These are phyloP conservation scores for Myiopsitta monachus DNA, from an alignment of 2,113 vertebrate genomes.

Conservation along the genomic window DNA sequence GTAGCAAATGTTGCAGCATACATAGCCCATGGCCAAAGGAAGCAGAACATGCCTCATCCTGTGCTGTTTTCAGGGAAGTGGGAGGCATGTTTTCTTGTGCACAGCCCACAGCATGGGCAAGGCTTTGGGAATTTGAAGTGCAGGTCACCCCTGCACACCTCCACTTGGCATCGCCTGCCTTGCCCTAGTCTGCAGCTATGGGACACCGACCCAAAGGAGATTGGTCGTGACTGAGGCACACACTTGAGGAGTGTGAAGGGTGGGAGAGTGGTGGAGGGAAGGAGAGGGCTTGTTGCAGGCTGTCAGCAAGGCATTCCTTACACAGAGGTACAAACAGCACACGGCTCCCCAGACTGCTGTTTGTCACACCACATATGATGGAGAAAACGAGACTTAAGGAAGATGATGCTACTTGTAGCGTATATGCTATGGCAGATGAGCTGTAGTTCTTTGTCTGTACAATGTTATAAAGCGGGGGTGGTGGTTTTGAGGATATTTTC, in stretches of 20 bases:
- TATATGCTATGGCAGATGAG: not conserved
- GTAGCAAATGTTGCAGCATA: not conserved
- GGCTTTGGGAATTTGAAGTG: not conserved
- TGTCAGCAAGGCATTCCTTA: not conserved
- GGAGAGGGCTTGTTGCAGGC: not conserved
- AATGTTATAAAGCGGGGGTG: not conserved
- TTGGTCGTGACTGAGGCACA: rapidly evolving
- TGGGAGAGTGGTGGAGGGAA: not conserved
- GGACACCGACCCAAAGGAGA: rapidly evolving
- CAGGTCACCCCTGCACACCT: not conserved
- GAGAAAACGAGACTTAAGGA: not conserved
- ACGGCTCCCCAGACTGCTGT: not conserved
- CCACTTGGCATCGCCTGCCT: not conserved
- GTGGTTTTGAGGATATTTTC: conserved; percentile 42
- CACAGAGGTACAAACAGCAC: not conserved
- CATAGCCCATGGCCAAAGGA: not conserved
- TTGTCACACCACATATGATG: rapidly evolving
- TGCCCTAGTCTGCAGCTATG: not conserved
- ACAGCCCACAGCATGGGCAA: not conserved
- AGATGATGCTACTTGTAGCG: not conserved
- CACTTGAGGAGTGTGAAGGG: rapidly evolving
- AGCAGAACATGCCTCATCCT: not conserved
- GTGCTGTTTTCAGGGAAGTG: not conserved
- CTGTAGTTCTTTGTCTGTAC: conserved; percentile 26
- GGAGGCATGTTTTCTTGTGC: not conserved